Evolutionary conservation across 2,113 vertebrate species (phyloP), one percentile per base, ranked within the genome.

Genomic region (Leuciscus idus): DNA sequence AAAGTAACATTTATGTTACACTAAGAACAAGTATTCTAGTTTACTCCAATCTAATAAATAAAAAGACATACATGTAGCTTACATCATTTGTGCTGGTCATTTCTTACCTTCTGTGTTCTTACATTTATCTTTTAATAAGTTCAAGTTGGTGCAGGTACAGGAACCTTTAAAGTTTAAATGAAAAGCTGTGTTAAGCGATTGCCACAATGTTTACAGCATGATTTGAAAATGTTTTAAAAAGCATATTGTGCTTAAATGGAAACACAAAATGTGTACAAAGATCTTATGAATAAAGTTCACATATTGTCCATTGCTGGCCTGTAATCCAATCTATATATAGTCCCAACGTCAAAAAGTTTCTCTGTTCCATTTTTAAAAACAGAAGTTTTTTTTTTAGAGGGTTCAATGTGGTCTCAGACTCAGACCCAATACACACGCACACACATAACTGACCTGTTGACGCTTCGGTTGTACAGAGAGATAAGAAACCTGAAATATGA

Each of bases 361-460:
- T 7, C 6, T 17, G 28, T 66, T 64, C 12, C 13, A 28, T 19
- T 68, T 68, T 17, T 19, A 8, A 68, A 30, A 68, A 9, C 3
- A 33, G 33, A 4, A 33, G 2, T 8, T 23, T 57, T 0, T 2
- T 23, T 43, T 8, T 8, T 10, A 43, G 8, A 10, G 43, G 43
- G 43, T 43, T 43, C 4, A 55, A 55, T 55, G 17, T 55, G 52
- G 12, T 19, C 52, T 43, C 43, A 43, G 8, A 43, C 43, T 43
- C 43, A 9, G 8, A 43, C 43, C 43, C 2, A 43, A 43, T 10
- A 43, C 43, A 43, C 43, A 64, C 23, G 4, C 30, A 30, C 30
- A 30, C 2, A 30, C 30, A 2, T 4, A 33, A 33, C 88, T 86
- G 17, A 88, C 87, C 88, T 84, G 57, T 72, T 23, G 70, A 46